These are phyloP conservation scores for Stichopus horrens DNA, from an alignment of 53 echinoderm and acorn worm genomes.

Conservation along the genomic window DNA sequence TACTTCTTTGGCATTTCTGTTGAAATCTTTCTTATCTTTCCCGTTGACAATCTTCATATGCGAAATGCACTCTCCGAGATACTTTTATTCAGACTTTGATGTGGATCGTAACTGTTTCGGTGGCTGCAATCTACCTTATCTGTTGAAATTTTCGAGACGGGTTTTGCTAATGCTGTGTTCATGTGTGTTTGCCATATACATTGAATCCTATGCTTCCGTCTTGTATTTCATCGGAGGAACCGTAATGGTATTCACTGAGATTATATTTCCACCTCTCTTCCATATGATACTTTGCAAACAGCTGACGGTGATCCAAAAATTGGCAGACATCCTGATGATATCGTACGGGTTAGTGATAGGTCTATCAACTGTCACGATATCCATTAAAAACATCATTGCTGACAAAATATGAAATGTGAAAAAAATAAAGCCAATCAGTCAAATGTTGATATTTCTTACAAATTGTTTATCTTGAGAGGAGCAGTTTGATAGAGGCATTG, in stretches of 20 bases:
- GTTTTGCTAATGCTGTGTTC: neutral
- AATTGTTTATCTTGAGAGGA: too few species aligned
- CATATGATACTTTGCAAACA: neutral
- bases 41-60: neutral
- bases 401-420: neutral
- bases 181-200: neutral
- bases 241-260: neutral
- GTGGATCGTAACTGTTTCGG: neutral
- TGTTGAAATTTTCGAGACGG: neutral
- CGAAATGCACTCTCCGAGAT: neutral
- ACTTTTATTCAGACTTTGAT: neutral
- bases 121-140: neutral
- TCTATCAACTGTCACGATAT: neutral
- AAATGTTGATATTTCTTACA: too few species aligned
- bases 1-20: neutral
- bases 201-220: neutral
- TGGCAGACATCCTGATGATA: neutral
- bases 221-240: neutral
- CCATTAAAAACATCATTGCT: neutral
- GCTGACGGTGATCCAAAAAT: neutral
- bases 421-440: neutral
- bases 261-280: constrained; percentile 5
- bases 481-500: too few species aligned
- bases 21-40: constrained; percentile 1
- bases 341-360: neutral